Conservation (phyloP, 2,888 invertebrate genomes). For the Candidula unifasciata region DNA sequence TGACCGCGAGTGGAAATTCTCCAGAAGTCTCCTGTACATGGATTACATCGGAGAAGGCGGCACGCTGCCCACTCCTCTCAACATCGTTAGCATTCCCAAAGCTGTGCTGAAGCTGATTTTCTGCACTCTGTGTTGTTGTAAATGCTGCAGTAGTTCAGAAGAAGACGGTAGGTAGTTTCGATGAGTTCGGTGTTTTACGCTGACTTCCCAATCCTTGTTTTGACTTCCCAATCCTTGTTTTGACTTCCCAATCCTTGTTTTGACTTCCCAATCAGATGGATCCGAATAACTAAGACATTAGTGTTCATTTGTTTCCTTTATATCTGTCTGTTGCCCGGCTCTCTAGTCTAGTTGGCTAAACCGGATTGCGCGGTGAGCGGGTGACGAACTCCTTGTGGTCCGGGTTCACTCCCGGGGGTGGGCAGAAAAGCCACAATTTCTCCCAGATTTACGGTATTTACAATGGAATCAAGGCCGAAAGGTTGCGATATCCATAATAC, state of each 20-base stretch:
- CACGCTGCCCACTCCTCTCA: conserved; percentile 80
- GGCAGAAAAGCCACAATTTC: no score
- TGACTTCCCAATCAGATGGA: not conserved
- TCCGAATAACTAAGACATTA: no score
- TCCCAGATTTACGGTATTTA: no score
- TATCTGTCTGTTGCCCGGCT: no score
- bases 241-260: not conserved
- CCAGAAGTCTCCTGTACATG: conserved; percentile 76
- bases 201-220: not conserved
- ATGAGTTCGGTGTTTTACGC: not conserved
- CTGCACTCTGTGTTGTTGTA: conserved; percentile 58
- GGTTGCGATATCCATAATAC: no score
- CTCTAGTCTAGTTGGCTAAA: no score
- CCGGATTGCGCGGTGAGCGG: no score
- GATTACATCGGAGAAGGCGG: conserved; percentile 79
- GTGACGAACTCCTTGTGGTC: no score
- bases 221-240: not conserved
- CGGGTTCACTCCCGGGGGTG: no score
- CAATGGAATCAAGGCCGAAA: no score
- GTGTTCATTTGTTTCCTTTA: no score
- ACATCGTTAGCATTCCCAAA: conserved; percentile 71
- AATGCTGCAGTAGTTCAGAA: conserved; percentile 40
- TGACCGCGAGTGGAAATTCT: conserved; percentile 77
- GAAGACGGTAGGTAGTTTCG: conserved; percentile 39
- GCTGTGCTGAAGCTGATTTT: conserved; percentile 54